Evolutionary conservation across 2,113 vertebrate genomes (phyloP).

Genomic region (Piprites chloris): DNA sequence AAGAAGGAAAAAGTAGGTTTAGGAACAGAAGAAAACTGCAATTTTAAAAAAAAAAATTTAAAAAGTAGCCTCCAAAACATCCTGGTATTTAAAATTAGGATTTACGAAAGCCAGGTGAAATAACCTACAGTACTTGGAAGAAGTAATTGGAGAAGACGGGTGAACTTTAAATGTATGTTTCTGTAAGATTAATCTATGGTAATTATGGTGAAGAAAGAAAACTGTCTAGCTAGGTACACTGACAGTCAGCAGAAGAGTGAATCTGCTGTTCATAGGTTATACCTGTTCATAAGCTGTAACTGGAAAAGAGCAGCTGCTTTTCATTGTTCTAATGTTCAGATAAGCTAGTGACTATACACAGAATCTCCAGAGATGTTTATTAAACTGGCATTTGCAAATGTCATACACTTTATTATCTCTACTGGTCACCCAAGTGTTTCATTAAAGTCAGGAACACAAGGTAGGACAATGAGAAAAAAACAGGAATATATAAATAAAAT

Average conservation of each 20-base stretch:
- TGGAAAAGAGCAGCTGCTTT: background rate
- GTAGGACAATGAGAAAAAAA: background rate
- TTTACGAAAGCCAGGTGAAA: background rate
- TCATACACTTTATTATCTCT: conserved; percentile 1
- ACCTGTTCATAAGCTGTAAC: background rate
- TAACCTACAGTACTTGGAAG: background rate
- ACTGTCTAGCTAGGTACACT: background rate
- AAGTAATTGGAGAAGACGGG: background rate
- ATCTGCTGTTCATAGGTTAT: background rate
- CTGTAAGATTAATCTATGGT: background rate
- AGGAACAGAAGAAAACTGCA: background rate
- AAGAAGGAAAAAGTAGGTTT: background rate
- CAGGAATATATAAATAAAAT: background rate
- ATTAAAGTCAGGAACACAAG: background rate
- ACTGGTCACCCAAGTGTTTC: background rate
- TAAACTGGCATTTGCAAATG: conserved; percentile 51
- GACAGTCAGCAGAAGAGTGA: background rate
- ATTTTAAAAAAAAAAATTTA: background rate
- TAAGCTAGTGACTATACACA: background rate
- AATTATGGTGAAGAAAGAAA: background rate
- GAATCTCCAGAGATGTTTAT: background rate
- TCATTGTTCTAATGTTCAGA: background rate
- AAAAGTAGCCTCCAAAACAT: background rate
- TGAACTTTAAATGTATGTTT: background rate
- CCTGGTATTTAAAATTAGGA: background rate